A percentile compares a stretch with the other conserved stretches of the same genome.
Evolutionary conservation across 2,113 vertebrate genomes (phyloP).

Genomic region (Ctenodactylus gundi): DNA sequence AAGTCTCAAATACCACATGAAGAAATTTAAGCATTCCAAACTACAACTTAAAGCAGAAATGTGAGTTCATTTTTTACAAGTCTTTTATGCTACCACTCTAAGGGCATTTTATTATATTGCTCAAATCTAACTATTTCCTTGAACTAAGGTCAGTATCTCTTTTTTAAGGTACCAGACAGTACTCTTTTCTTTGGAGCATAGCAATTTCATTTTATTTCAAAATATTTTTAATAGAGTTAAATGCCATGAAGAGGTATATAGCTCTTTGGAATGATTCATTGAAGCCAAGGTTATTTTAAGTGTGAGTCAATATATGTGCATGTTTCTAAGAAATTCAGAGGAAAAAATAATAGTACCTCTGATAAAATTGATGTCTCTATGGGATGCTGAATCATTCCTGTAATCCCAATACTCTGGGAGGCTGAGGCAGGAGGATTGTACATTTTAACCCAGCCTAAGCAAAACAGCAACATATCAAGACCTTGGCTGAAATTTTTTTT

Average conservation of each 20-base stretch:
- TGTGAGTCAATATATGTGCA: background rate
- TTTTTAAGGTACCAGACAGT: conserved; percentile 6
- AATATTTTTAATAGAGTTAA: conserved; percentile 25
- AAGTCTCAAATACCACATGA: background rate
- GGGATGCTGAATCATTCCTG: background rate
- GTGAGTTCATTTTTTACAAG: background rate
- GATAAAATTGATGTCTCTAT: background rate
- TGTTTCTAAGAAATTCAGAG: background rate
- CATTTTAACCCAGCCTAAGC: background rate
- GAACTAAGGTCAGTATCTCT: conserved; percentile 20
- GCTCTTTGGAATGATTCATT: background rate
- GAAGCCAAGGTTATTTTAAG: background rate
- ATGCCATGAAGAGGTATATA: background rate
- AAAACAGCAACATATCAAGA: background rate
- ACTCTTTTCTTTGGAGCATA: conserved; percentile 28
- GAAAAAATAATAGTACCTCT: conserved; percentile 4
- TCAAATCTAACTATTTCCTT: conserved; percentile 43
- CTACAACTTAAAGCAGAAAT: conserved; percentile 16
- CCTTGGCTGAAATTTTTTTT: background rate
- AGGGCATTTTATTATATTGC: conserved; percentile 37
- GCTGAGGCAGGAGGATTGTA: background rate
- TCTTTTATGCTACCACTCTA: background rate
- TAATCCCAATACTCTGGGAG: background rate
- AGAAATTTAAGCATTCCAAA: background rate
- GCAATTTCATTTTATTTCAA: conserved; percentile 34